A percentile compares a stretch with the other conserved stretches of the same genome.
Conservation (phyloP, 2,113 vertebrate genomes). For the Bubo blakistoni region DNA sequence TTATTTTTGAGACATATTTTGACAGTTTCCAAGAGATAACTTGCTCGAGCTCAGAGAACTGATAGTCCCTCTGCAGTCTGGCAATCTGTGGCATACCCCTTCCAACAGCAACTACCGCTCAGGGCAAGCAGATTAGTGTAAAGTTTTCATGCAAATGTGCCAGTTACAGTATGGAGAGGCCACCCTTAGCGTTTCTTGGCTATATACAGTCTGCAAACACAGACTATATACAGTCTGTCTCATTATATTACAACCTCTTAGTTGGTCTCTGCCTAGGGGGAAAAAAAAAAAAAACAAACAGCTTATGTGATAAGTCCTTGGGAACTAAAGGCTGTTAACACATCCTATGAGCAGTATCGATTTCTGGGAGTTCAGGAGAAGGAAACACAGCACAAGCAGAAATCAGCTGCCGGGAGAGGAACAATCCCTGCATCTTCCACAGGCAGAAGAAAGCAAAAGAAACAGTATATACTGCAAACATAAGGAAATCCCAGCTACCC, state of each 20-base stretch:
- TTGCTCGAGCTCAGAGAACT: background rate
- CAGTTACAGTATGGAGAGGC: background rate
- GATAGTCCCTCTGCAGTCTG: background rate
- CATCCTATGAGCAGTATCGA: accelerated
- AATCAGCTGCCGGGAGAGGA: background rate
- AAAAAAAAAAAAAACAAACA: background rate
- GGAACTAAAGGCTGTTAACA: background rate
- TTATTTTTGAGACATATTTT: background rate
- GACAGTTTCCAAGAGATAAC: background rate
- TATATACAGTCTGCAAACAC: background rate
- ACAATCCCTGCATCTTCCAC: background rate
- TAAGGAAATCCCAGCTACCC: background rate
- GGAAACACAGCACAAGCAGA: background rate
- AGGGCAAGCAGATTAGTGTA: background rate
- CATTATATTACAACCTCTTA: background rate
- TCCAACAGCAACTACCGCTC: background rate
- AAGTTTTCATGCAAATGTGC: background rate
- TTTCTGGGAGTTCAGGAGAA: background rate
- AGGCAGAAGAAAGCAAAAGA: background rate
- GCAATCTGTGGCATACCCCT: background rate
- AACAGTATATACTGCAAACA: background rate
- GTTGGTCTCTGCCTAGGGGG: background rate
- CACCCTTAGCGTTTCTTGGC: background rate
- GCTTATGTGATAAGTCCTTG: background rate
- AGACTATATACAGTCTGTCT: background rate